A percentile compares a stretch with the other conserved stretches of the same genome.
phyloP scores from a whole-genome alignment of 2,797 vertebrate genomes.

The Spinus olivaceus region DNA sequence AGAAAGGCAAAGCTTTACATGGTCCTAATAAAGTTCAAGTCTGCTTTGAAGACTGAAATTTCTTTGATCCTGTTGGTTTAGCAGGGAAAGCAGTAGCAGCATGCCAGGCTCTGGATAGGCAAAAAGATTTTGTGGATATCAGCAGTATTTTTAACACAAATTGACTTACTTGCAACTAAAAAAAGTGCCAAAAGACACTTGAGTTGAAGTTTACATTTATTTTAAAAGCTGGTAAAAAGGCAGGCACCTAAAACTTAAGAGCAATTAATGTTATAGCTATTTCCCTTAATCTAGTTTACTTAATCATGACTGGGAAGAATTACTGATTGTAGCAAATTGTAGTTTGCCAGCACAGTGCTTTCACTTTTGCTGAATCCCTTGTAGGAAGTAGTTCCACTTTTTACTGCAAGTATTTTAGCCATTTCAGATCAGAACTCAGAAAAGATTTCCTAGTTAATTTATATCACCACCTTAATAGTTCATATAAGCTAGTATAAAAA shows the following conservation, averaged over 20 bases:
- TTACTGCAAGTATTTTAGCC: neutral
- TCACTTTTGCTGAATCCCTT: neutral
- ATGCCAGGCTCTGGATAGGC: neutral
- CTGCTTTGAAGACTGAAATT: neutral
- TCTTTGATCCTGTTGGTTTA: neutral
- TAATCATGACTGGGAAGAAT: neutral
- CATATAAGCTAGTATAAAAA: neutral
- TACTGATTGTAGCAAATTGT: neutral
- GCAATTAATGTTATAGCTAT: neutral
- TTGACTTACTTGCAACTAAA: neutral
- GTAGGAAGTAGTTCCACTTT: neutral
- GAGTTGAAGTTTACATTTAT: neutral
- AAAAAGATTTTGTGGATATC: neutral
- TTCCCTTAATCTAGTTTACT: neutral
- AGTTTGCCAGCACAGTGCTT: neutral
- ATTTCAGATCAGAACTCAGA: neutral
- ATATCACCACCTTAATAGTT: neutral
- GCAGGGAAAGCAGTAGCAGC: neutral
- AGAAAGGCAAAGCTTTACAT: neutral
- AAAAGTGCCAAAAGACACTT: neutral
- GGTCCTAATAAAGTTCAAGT: neutral
- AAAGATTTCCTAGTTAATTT: neutral
- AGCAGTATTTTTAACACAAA: neutral
- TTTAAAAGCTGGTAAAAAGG: neutral
- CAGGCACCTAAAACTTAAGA: neutral